Percentiles rank a stretch among this genome's conserved stretches.
phyloP scores from a whole-genome alignment of 1,140 invertebrate genomes.

The Psix sp. region DNA sequence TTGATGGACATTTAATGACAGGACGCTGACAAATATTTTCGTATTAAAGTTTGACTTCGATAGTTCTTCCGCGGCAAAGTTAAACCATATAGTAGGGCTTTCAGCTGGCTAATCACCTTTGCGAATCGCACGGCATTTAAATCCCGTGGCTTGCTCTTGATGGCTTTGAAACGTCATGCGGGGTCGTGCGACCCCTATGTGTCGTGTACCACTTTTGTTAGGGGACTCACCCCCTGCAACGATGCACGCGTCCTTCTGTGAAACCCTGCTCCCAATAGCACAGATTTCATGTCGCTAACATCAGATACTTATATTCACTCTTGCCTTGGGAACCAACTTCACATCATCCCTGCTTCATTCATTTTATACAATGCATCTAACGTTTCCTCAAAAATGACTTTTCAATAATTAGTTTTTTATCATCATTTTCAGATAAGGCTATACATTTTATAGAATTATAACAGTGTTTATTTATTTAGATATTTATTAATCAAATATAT shows the following conservation, averaged over 20 bases:
- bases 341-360: conserved; percentile 1
- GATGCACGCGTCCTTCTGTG: conserved; percentile 51
- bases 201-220: conserved; percentile 69
- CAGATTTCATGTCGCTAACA: conserved; percentile 42
- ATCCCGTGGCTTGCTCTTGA: conserved; percentile 62
- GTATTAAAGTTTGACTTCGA: conserved; percentile 51
- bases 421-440: too few species aligned
- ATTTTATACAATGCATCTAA: neutral
- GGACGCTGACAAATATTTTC: conserved; percentile 40
- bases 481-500: too few species aligned
- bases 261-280: conserved; percentile 41
- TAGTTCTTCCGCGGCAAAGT: conserved; percentile 56
- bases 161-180: conserved; percentile 66
- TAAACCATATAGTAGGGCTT: conserved; percentile 56
- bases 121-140: conserved; percentile 67
- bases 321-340: neutral
- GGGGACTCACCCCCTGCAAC: conserved; percentile 63
- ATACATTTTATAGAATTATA: too few species aligned
- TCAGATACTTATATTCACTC: conserved; percentile 38
- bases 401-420: too few species aligned
- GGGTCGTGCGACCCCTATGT: conserved; percentile 58
- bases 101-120: conserved; percentile 64
- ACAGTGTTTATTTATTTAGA: too few species aligned
- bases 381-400: neutral
- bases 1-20: neutral